Percentiles rank a stretch among this genome's conserved stretches.
Conservation (phyloP, 1,140 invertebrate genomes). For the Melipona quadrifasciata region DNA sequence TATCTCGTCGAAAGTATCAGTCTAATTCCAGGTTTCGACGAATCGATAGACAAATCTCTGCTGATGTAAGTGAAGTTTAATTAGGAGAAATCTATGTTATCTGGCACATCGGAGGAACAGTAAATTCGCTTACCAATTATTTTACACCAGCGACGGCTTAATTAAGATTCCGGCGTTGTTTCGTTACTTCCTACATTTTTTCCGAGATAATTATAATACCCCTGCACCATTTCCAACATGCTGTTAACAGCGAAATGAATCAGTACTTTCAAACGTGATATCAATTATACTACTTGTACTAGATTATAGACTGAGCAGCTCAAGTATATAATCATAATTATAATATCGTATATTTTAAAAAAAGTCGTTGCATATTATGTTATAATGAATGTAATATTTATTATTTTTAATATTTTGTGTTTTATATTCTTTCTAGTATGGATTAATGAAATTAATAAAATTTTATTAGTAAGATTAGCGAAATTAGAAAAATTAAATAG, state of each 20-base stretch:
- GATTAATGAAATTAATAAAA: too few species aligned
- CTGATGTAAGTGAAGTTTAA: not conserved
- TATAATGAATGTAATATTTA: too few species aligned
- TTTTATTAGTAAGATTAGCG: too few species aligned
- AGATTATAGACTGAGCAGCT: too few species aligned
- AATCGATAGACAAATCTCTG: not conserved
- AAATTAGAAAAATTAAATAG: too few species aligned
- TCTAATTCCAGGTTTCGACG: not conserved
- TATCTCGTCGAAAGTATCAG: not conserved
- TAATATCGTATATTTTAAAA: too few species aligned
- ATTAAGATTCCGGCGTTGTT: not conserved
- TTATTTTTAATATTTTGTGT: too few species aligned
- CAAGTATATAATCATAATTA: too few species aligned
- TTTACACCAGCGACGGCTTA: not conserved
- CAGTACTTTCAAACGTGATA: not conserved
- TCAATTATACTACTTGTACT: not conserved
- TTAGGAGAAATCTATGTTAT: constrained; percentile 15
- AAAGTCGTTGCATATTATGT: too few species aligned
- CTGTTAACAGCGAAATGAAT: not conserved
- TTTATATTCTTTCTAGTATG: too few species aligned
- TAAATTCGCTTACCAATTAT: not conserved
- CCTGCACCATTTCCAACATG: too few species aligned
- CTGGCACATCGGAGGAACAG: not conserved
- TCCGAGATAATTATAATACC: not conserved
- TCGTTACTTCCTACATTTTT: not conserved